A percentile compares a stretch with the other conserved stretches of the same genome.
phyloP scores from a whole-genome alignment of 2,797 vertebrate species.

The Chrosomus eos region DNA sequence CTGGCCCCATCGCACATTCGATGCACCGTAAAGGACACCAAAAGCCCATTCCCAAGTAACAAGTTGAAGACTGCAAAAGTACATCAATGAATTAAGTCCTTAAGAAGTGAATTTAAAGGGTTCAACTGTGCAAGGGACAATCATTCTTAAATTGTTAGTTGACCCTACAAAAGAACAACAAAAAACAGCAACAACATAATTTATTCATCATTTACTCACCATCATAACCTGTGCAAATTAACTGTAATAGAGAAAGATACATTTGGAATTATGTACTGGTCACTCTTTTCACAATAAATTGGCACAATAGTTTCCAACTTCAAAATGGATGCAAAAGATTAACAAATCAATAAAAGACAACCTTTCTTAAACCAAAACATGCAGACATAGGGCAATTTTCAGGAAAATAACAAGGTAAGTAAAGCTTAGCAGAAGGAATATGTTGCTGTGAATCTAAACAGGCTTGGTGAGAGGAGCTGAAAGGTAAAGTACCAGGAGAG shows the following conservation, averaged over 20 bases:
- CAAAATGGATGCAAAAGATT: background rate
- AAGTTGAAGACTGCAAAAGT: slow-evolving; percentile 30
- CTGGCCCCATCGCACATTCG: slow-evolving; percentile 65
- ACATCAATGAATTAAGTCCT: background rate
- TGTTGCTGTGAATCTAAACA: slow-evolving; percentile 64
- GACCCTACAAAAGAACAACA: background rate
- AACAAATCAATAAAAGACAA: no score
- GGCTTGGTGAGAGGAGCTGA: slow-evolving; percentile 49
- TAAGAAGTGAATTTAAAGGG: background rate
- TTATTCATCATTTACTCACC: background rate
- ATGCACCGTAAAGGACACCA: slow-evolving; percentile 68
- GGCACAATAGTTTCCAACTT: background rate
- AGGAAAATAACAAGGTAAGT: slow-evolving; percentile 69
- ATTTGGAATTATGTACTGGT: background rate
- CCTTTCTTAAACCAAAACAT: background rate
- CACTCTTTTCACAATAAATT: background rate
- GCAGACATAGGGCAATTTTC: slow-evolving; percentile 60
- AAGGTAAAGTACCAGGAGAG: slow-evolving; percentile 21
- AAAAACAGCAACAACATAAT: background rate
- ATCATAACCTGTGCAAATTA: background rate
- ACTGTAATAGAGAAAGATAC: background rate
- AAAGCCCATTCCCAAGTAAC: slow-evolving; percentile 53
- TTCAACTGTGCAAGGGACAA: background rate
- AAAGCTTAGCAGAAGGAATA: slow-evolving; percentile 64
- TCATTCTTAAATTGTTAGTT: background rate